phyloP scores from a whole-genome alignment of 2,888 invertebrate genomes.

The Orchesella flavescens region DNA sequence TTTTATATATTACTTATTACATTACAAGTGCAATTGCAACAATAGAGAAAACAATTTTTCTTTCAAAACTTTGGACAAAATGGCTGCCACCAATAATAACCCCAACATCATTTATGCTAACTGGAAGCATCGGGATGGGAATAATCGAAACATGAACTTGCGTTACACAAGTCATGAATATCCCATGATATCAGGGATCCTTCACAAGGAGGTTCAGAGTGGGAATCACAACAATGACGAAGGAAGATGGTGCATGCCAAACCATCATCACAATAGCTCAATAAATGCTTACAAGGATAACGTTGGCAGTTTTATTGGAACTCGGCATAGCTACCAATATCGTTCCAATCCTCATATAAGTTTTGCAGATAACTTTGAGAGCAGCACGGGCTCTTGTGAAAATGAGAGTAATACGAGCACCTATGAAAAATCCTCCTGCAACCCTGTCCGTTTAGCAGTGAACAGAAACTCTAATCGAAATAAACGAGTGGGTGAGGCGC shows the following conservation, averaged over 20 bases:
- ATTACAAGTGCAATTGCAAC: constrained; percentile 17
- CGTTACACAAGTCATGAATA: constrained; percentile 49
- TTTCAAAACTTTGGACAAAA: no score
- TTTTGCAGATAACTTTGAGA: constrained; percentile 39
- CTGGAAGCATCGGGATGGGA: neutral
- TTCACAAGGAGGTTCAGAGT: neutral
- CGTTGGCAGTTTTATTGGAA: constrained; percentile 19
- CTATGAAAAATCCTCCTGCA: constrained; percentile 59
- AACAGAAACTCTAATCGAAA: constrained; percentile 54
- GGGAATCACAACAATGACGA: constrained; percentile 19
- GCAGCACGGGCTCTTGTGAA: constrained; percentile 40
- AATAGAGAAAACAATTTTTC: no score
- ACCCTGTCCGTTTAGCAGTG: constrained; percentile 54
- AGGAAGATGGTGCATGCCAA: neutral
- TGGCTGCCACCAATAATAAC: no score
- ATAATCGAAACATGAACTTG: neutral
- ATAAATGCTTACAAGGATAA: neutral
- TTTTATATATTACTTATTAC: no score
- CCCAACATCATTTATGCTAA: no score
- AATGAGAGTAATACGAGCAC: constrained; percentile 35
- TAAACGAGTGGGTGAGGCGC: constrained; percentile 16
- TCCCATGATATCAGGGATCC: constrained; percentile 22
- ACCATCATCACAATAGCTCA: neutral
- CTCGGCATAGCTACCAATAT: constrained; percentile 50
- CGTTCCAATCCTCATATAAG: constrained; percentile 58